A percentile compares a stretch with the other conserved stretches of the same genome.
These are phyloP conservation scores for Panagrolaimus sp. DNA, from an alignment of 1,140 invertebrate species.

Conservation along the genomic window DNA sequence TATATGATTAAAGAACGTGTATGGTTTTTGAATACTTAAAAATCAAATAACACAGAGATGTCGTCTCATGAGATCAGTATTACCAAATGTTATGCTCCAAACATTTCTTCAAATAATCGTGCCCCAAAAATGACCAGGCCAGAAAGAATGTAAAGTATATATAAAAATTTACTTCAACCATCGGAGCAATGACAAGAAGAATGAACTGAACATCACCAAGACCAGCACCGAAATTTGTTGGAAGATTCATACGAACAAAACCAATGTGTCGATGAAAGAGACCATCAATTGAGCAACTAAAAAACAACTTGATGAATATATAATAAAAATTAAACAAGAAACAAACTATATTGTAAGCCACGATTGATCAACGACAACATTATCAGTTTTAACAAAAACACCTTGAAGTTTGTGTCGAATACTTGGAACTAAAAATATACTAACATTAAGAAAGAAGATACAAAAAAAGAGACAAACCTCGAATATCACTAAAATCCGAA, in stretches of 20 bases:
- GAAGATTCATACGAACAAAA: conserved; percentile 63
- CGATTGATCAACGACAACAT: background rate
- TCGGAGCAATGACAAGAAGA: conserved; percentile 66
- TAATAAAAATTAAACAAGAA: background rate
- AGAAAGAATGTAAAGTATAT: conserved; percentile 18
- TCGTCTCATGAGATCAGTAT: too few relatives aligned
- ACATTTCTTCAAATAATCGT: too few relatives aligned
- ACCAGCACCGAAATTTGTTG: conserved; percentile 66
- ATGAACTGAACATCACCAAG: conserved; percentile 67
- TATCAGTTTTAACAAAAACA: background rate
- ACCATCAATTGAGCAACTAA: background rate
- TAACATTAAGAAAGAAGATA: background rate
- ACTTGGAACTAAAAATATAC: background rate
- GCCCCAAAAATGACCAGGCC: too few relatives aligned
- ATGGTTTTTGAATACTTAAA: too few relatives aligned
- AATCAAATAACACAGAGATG: too few relatives aligned
- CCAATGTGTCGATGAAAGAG: background rate
- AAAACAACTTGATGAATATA: background rate
- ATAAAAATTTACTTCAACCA: conserved; percentile 64
- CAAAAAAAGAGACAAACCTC: too few relatives aligned
- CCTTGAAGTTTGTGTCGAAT: background rate
- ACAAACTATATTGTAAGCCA: conserved; percentile 5
- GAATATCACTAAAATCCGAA: background rate
- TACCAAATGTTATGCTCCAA: too few relatives aligned
- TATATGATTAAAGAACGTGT: too few relatives aligned